phyloP scores from a whole-genome alignment of 2,888 invertebrate species.

The Tenthredo scrophulariae region DNA sequence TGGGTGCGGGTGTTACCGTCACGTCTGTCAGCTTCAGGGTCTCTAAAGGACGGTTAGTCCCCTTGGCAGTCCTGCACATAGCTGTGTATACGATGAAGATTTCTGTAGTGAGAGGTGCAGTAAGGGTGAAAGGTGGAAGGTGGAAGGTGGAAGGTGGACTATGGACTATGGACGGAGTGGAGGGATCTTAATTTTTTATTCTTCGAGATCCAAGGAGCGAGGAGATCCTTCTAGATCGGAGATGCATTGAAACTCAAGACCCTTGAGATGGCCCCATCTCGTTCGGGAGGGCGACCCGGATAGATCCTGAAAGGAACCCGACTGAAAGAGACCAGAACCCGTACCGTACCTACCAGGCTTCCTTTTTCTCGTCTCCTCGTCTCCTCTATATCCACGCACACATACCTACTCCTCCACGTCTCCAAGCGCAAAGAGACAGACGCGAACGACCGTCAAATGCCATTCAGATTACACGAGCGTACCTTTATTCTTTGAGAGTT shows the following conservation, averaged over 20 bases:
- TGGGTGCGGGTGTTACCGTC: constrained; percentile 46
- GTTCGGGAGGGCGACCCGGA: constrained; percentile 39
- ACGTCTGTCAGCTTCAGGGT: constrained; percentile 50
- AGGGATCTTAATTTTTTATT: constrained; percentile 56
- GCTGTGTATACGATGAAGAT: background rate
- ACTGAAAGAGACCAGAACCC: constrained; percentile 49
- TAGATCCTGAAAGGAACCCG: constrained; percentile 50
- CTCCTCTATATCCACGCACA: background rate
- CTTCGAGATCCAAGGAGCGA: constrained; percentile 52
- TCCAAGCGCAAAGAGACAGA: constrained; percentile 56
- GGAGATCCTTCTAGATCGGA: constrained; percentile 34
- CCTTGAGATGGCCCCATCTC: constrained; percentile 65
- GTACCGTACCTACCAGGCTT: background rate
- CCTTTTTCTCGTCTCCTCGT: background rate
- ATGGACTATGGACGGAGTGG: background rate
- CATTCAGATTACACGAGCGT: constrained; percentile 64
- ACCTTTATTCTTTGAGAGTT: constrained; percentile 56
- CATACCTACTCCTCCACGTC: constrained; percentile 7
- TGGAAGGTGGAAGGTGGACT: constrained; percentile 6
- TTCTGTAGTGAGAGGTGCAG: constrained; percentile 58
- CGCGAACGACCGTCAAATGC: constrained; percentile 61
- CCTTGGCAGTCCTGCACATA: background rate
- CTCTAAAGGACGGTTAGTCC: background rate
- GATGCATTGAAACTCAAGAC: constrained; percentile 70
- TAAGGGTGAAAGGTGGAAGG: constrained; percentile 29